These are phyloP conservation scores for Hippocampus abdominalis DNA, from an alignment of 2,113 vertebrate species.

Conservation along the genomic window DNA sequence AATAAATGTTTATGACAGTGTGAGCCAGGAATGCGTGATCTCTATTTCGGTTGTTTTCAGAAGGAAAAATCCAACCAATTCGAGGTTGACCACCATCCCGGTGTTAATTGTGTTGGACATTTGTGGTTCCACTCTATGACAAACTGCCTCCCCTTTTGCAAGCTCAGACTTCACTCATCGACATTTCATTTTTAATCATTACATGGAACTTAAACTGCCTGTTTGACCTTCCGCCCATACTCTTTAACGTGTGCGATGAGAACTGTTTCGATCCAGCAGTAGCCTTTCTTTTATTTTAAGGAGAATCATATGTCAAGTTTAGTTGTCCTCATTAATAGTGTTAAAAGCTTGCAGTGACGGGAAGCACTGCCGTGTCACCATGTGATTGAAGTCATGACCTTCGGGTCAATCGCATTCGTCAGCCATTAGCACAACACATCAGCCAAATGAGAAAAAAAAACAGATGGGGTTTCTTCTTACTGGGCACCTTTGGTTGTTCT, in stretches of 20 bases:
- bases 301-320: slow-evolving; percentile 11
- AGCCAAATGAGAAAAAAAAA: slow-evolving; percentile 6
- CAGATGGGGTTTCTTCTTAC: slow-evolving; percentile 30
- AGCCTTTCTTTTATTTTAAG: slow-evolving; percentile 7
- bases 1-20: too few relatives aligned
- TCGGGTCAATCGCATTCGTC: slow-evolving; percentile 16
- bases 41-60: too few relatives aligned
- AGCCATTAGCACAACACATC: slow-evolving; percentile 19
- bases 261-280: slow-evolving; percentile 18
- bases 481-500: slow-evolving; percentile 66
- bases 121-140: background rate
- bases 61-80: too few relatives aligned
- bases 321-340: slow-evolving; percentile 20
- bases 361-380: slow-evolving; percentile 32
- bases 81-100: too few relatives aligned
- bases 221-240: slow-evolving; percentile 7
- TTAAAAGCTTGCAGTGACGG: slow-evolving; percentile 31
- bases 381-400: slow-evolving; percentile 22
- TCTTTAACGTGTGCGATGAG: slow-evolving; percentile 6
- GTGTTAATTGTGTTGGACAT: too few relatives aligned
- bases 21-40: too few relatives aligned
- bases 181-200: slow-evolving; percentile 28
- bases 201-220: slow-evolving; percentile 3
- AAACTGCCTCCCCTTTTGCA: background rate
- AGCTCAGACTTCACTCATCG: slow-evolving; percentile 29